These are phyloP conservation scores for Thalpophila matura DNA, from an alignment of 2,888 invertebrate genomes.

Conservation along the genomic window DNA sequence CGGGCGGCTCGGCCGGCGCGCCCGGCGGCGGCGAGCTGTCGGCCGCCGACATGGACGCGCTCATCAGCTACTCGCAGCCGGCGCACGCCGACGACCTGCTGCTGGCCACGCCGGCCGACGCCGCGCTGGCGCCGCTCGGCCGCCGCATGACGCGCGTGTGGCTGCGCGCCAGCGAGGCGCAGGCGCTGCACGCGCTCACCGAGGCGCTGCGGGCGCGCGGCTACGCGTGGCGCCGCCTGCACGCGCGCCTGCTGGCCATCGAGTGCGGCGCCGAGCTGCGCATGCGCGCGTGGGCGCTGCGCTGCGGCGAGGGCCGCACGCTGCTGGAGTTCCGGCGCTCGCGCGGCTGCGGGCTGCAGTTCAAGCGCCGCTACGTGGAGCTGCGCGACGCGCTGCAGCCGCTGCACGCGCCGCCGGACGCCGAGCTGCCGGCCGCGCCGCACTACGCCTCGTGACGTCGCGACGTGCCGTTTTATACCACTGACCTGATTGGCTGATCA, in stretches of 20 bases:
- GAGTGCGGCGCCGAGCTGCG: conserved; percentile 77
- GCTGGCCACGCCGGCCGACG: conserved; percentile 92
- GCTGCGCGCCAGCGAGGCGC: conserved; percentile 93
- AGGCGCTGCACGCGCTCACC: conserved; percentile 92
- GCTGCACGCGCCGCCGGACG: conserved; percentile 72
- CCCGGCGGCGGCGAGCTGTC: conserved; percentile 61
- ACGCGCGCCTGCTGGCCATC: conserved; percentile 72
- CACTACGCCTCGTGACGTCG: conserved; percentile 11
- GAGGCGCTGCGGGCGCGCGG: conserved; percentile 89
- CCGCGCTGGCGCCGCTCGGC: conserved; percentile 91
- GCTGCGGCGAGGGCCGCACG: conserved; percentile 85
- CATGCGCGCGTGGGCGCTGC: conserved; percentile 79
- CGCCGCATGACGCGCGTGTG: conserved; percentile 98
- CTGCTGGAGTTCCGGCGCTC: conserved; percentile 91
- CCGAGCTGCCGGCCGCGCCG: conserved; percentile 17
- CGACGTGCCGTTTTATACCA: no score
- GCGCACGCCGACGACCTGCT: conserved; percentile 95
- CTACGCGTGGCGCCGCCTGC: conserved; percentile 83
- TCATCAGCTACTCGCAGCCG: conserved; percentile 96
- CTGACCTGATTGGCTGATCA: no score
- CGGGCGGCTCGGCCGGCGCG: no score
- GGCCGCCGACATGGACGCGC: conserved; percentile 85
- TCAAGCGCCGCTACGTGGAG: conserved; percentile 96
- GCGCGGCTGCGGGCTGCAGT: conserved; percentile 98
- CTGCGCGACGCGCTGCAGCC: conserved; percentile 92